These are phyloP conservation scores for Phrynocephalus guinanensis DNA, from an alignment of 2,797 vertebrate species.

Conservation along the genomic window DNA sequence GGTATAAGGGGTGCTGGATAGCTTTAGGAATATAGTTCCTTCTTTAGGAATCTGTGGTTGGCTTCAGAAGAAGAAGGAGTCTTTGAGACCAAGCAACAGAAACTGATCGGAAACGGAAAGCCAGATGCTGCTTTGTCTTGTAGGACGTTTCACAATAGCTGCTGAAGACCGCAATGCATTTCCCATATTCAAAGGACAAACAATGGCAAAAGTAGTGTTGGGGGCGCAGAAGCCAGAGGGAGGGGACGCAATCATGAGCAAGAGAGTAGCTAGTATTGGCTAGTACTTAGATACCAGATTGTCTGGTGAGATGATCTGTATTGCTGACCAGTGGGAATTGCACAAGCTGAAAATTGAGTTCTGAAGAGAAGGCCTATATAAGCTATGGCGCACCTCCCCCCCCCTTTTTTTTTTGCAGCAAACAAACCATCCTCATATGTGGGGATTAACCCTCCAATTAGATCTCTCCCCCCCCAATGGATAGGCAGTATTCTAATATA, in stretches of 20 bases:
- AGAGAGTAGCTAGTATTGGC: neutral
- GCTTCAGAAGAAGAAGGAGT: too few relatives aligned
- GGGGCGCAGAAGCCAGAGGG: neutral
- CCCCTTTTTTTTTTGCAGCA: neutral
- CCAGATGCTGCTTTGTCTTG: neutral
- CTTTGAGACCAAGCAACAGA: too few relatives aligned
- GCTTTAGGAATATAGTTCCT: too few relatives aligned
- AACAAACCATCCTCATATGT: neutral
- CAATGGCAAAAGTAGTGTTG: too few relatives aligned
- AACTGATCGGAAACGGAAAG: neutral
- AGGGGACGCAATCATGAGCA: neutral
- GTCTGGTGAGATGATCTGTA: neutral
- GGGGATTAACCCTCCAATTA: neutral
- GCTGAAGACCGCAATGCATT: neutral
- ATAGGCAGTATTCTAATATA: neutral
- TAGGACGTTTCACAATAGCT: neutral
- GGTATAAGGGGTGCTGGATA: too few relatives aligned
- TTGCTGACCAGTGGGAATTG: neutral
- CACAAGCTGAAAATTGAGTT: neutral
- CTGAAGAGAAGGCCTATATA: neutral
- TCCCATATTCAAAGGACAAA: neutral
- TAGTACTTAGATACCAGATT: neutral
- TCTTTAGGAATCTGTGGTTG: too few relatives aligned
- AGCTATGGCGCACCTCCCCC: neutral
- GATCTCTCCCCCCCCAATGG: neutral